phyloP scores from a whole-genome alignment of 2,113 vertebrate species.

The Hucho hucho region DNA sequence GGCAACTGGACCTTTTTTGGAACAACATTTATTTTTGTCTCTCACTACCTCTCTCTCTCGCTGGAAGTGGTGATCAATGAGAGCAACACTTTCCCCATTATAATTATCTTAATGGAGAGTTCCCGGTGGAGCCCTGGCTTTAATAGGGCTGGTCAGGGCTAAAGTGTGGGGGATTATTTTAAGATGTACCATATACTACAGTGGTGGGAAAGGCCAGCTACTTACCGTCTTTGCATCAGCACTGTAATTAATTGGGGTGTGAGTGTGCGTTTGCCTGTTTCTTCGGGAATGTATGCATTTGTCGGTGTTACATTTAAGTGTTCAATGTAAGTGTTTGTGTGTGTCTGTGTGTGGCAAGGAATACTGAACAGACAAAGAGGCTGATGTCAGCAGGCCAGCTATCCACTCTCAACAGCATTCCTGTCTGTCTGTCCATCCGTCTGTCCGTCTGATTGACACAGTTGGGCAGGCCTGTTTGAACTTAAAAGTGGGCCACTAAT shows the following conservation, averaged over 20 bases:
- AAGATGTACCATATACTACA: neutral
- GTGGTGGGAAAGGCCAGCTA: neutral
- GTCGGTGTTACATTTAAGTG: neutral
- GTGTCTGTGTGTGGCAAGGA: neutral
- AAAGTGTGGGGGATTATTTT: neutral
- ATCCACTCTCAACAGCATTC: neutral
- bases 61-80: neutral
- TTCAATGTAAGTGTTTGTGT: neutral
- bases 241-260: neutral
- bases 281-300: neutral
- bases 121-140: conserved; percentile 24
- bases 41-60: neutral
- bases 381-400: neutral
- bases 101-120: conserved; percentile 13
- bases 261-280: neutral
- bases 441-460: neutral
- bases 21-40: neutral
- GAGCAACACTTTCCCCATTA: neutral
- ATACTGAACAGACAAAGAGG: neutral
- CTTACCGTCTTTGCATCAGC: conserved; percentile 11
- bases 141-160: conserved; percentile 24
- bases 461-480: neutral
- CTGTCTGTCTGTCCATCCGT: neutral
- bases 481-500: conserved; percentile 4
- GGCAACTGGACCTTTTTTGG: too few species aligned